Evolutionary conservation across 2,797 vertebrate species (phyloP).

Genomic region (Xerus rutilus): DNA sequence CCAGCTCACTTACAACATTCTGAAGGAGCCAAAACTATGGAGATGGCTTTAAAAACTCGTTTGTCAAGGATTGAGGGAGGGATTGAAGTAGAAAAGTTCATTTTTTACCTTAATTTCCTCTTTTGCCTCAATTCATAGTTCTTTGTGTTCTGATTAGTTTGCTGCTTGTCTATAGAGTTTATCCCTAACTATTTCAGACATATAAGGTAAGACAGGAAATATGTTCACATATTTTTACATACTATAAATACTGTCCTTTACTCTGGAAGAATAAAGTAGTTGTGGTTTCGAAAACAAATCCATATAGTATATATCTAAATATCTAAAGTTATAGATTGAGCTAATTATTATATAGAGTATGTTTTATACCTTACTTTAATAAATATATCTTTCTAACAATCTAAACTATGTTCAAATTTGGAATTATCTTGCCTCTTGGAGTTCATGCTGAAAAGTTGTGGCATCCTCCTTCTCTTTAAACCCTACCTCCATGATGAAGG

Average conservation of each 20-base stretch:
- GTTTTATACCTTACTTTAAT: not conserved
- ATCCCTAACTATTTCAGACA: not conserved
- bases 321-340: not conserved
- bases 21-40: not conserved
- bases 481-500: not conserved
- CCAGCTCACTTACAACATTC: not conserved
- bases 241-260: not conserved
- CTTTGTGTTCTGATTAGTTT: not conserved
- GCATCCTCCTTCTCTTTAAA: too few relatives aligned
- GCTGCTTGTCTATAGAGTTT: not conserved
- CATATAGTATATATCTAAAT: not conserved
- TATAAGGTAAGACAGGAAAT: not conserved
- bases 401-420: constrained; percentile 1
- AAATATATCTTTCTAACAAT: not conserved
- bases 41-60: not conserved
- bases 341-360: not conserved
- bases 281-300: constrained; percentile 12
- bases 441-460: not conserved
- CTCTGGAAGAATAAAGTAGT: not conserved
- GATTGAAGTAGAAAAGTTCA: not conserved
- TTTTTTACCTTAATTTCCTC: not conserved
- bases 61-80: not conserved
- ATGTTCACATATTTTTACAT: constrained; percentile 22
- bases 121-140: not conserved
- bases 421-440: not conserved